phyloP scores from a whole-genome alignment of 1,140 invertebrate species.

The Zophobas morio region DNA sequence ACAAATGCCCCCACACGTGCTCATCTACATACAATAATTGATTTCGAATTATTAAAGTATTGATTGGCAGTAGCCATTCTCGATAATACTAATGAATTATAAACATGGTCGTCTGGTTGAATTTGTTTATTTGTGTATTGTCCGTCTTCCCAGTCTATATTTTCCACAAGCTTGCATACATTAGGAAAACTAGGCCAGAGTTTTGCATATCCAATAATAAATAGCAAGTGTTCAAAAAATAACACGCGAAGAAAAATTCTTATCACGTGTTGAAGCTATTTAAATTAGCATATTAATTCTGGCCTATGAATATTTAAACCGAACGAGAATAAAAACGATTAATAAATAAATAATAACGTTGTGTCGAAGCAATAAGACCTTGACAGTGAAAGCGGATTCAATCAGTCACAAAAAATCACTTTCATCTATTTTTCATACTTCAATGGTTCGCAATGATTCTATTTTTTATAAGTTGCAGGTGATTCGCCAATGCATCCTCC shows the following conservation, averaged over 20 bases:
- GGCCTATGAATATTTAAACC: neutral
- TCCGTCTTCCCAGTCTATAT: neutral
- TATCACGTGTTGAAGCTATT: no score
- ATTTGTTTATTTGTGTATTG: neutral
- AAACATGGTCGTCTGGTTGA: neutral
- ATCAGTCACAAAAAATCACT: neutral
- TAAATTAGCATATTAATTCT: neutral
- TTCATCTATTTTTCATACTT: constrained; percentile 4
- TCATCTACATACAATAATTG: neutral
- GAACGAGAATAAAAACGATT: neutral
- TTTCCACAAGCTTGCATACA: constrained; percentile 5
- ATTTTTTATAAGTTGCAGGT: no score
- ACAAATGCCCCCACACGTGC: no score
- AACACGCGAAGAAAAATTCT: neutral
- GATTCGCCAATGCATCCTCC: no score
- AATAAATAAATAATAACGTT: neutral
- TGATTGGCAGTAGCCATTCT: neutral
- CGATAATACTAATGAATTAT: constrained; percentile 21
- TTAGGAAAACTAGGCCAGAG: constrained; percentile 7
- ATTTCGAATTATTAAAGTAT: constrained; percentile 25
- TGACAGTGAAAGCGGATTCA: constrained; percentile 8
- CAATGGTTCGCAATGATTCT: no score
- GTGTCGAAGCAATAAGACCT: neutral
- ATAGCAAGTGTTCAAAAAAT: neutral
- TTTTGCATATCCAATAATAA: neutral